Conservation (phyloP, 2,888 invertebrate genomes). For the Isotomurus palustris region DNA sequence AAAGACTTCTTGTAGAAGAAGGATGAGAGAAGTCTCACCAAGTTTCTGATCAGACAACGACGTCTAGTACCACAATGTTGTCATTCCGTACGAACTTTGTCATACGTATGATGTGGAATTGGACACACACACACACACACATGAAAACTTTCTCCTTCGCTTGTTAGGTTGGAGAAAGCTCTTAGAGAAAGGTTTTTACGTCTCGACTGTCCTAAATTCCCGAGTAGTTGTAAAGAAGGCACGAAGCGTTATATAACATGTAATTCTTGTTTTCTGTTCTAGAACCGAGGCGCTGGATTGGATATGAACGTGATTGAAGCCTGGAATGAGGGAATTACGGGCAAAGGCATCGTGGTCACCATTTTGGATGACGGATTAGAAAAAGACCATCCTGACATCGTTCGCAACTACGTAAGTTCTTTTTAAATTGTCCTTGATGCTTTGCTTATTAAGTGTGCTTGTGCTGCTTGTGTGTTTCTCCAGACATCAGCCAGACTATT, state of each 20-base stretch:
- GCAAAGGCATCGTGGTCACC: conserved; percentile 90
- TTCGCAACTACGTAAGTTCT: conserved; percentile 48
- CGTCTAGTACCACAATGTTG: conserved; percentile 5
- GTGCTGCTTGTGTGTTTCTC: too few species aligned
- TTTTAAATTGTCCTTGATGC: too few species aligned
- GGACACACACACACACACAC: too few species aligned
- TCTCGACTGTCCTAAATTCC: background rate
- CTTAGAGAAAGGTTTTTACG: background rate
- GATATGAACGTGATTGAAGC: conserved; percentile 97
- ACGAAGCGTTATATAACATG: background rate
- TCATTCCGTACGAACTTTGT: conserved; percentile 12
- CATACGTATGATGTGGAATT: conserved; percentile 13
- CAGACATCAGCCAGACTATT: too few species aligned
- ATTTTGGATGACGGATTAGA: conserved; percentile 95
- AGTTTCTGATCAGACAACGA: too few species aligned
- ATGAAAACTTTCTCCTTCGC: too few species aligned
- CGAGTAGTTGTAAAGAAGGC: background rate
- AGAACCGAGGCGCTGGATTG: conserved; percentile 81
- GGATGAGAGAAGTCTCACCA: background rate
- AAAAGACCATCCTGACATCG: conserved; percentile 89
- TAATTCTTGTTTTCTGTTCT: conserved; percentile 4
- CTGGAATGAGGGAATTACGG: conserved; percentile 91
- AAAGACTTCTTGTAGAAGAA: conserved; percentile 9
- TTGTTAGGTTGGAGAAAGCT: background rate
- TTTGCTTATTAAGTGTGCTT: too few species aligned